These are phyloP conservation scores for Samia ricini DNA, from an alignment of 1,140 invertebrate genomes.

Conservation along the genomic window DNA sequence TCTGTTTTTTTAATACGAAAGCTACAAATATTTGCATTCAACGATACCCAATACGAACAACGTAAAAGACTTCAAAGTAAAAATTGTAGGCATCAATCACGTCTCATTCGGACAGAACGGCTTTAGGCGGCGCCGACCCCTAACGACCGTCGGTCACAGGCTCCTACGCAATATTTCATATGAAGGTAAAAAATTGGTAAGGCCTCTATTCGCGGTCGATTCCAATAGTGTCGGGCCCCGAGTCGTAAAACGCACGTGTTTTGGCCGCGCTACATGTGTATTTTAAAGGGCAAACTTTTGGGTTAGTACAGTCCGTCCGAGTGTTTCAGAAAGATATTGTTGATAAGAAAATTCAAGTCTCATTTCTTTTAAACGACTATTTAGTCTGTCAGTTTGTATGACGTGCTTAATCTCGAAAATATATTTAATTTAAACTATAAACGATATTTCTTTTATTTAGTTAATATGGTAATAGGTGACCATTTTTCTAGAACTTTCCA, in stretches of 20 bases:
- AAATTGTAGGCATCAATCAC: conserved; percentile 13
- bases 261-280: conserved; percentile 61
- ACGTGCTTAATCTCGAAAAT: too few species aligned
- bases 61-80: neutral
- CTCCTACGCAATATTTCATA: conserved; percentile 22
- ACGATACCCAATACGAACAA: neutral
- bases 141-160: conserved; percentile 16
- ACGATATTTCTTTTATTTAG: too few species aligned
- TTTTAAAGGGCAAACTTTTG: conserved; percentile 64
- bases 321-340: conserved; percentile 18
- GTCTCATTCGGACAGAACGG: conserved; percentile 9
- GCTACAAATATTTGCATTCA: too few species aligned
- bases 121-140: neutral
- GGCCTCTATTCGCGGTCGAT: conserved; percentile 54
- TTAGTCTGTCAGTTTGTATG: too few species aligned
- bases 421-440: too few species aligned
- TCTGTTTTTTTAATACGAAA: too few species aligned
- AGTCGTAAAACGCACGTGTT: conserved; percentile 71
- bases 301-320: conserved; percentile 62
- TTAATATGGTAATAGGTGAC: too few species aligned
- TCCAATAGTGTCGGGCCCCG: conserved; percentile 52
- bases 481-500: too few species aligned
- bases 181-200: conserved; percentile 44
- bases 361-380: too few species aligned
- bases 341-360: conserved; percentile 45